A percentile compares a stretch with the other conserved stretches of the same genome.
phyloP scores from a whole-genome alignment of 1,140 invertebrate species.

The Megalopta genalis region DNA sequence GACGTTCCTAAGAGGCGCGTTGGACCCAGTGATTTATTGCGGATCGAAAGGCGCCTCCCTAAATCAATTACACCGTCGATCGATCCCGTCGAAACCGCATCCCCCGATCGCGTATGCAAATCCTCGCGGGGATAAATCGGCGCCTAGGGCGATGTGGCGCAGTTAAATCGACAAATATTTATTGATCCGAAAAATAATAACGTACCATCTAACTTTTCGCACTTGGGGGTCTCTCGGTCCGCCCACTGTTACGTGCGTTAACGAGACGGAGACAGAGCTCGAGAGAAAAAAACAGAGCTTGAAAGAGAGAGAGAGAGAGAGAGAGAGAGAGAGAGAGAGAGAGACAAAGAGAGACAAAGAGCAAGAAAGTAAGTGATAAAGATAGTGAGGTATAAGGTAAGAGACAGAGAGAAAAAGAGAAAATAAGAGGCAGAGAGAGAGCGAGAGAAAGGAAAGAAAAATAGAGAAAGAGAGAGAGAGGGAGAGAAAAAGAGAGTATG shows the following conservation, averaged over 20 bases:
- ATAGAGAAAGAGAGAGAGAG: too few species aligned
- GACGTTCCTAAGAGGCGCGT: conserved; percentile 41
- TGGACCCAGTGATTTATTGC: conserved; percentile 46
- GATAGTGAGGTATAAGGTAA: too few species aligned
- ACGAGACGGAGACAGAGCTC: conserved; percentile 14
- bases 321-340: not conserved
- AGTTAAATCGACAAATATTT: conserved; percentile 46
- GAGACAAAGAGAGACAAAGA: too few species aligned
- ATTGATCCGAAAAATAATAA: conserved; percentile 44
- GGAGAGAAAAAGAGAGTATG: too few species aligned
- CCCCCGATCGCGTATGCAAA: conserved; percentile 36
- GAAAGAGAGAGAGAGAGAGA: not conserved
- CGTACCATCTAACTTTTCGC: conserved; percentile 41
- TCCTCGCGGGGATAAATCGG: conserved; percentile 39
- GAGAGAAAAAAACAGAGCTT: too few species aligned
- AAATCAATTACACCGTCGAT: conserved; percentile 54
- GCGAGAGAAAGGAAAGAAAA: too few species aligned
- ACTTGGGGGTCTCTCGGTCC: conserved; percentile 39
- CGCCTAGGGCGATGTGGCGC: conserved; percentile 35
- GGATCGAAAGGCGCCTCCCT: conserved; percentile 28
- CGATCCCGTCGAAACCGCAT: conserved; percentile 29
- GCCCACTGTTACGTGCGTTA: conserved; percentile 37
- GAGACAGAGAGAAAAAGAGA: too few species aligned
- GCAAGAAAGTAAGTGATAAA: too few species aligned
- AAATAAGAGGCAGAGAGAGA: too few species aligned